Percentiles rank a stretch among this genome's conserved stretches.
phyloP scores from a whole-genome alignment of 2,888 invertebrate genomes.

The Silvanus unidentatus region DNA sequence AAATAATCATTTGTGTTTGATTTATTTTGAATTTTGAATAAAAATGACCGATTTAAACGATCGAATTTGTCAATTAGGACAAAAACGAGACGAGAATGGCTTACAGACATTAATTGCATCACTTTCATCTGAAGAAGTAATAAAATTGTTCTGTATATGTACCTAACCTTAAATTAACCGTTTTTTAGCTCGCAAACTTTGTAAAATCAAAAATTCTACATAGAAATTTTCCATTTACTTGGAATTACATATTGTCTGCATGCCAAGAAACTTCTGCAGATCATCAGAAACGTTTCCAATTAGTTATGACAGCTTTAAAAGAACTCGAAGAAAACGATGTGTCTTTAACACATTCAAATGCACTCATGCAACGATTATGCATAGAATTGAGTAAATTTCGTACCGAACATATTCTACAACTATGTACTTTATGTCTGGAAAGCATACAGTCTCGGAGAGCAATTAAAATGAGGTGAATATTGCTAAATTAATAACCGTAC shows the following conservation, averaged over 20 bases:
- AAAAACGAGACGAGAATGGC: conserved; percentile 27
- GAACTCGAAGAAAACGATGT: conserved; percentile 32
- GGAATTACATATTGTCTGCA: conserved; percentile 36
- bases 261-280: conserved; percentile 29
- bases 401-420: conserved; percentile 49
- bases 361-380: conserved; percentile 49
- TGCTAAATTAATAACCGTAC: conserved; percentile 2
- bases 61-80: conserved; percentile 31
- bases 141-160: conserved; percentile 4
- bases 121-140: conserved; percentile 27
- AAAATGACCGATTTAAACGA: conserved; percentile 14
- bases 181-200: conserved; percentile 29
- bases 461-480: conserved; percentile 46
- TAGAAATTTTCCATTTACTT: conserved; percentile 31
- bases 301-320: conserved; percentile 31
- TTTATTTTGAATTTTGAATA: background rate
- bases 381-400: conserved; percentile 50
- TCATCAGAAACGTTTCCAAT: conserved; percentile 33
- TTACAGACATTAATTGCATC: conserved; percentile 28
- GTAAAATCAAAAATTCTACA: conserved; percentile 25
- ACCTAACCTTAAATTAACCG: conserved; percentile 1
- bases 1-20: too few relatives aligned
- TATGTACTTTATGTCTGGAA: conserved; percentile 53
- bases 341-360: conserved; percentile 42
- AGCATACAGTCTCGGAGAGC: conserved; percentile 50